phyloP scores from a whole-genome alignment of 2,888 invertebrate genomes.

The Halocaridina rubra region DNA sequence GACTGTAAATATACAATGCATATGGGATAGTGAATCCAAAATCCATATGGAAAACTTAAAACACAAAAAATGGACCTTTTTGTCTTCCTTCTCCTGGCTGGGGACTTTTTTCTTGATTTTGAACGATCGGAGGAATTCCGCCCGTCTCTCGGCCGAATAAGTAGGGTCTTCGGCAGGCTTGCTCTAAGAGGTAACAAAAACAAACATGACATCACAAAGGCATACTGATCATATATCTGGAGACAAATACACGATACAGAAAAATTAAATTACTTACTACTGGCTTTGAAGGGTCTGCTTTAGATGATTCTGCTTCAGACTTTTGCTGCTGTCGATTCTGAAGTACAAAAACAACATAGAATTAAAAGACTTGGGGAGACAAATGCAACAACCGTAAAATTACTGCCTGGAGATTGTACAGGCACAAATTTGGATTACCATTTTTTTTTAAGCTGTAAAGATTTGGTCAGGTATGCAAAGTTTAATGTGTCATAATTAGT shows the following conservation, averaged over 20 bases:
- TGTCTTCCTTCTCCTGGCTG: constrained; percentile 21
- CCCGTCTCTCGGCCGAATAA: constrained; percentile 40
- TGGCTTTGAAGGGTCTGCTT: background rate
- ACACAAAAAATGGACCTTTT: constrained; percentile 37
- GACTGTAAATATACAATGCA: no score
- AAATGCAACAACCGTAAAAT: no score
- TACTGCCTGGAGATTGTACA: no score
- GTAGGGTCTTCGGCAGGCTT: constrained; percentile 29
- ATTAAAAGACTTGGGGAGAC: background rate
- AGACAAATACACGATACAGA: no score
- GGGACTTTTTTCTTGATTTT: constrained; percentile 49
- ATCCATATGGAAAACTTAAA: no score
- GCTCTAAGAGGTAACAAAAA: constrained; percentile 7
- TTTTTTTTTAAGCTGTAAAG: no score
- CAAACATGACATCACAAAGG: no score
- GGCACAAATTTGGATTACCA: no score
- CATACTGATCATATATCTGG: no score
- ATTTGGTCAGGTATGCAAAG: no score
- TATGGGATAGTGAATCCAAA: no score
- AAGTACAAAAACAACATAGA: background rate
- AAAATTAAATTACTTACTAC: background rate
- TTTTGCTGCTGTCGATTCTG: background rate
- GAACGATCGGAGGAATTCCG: constrained; percentile 46
- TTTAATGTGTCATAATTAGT: no score
- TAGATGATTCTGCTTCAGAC: background rate